phyloP scores from a whole-genome alignment of 2,113 vertebrate species.

The Patagioenas fasciata region DNA sequence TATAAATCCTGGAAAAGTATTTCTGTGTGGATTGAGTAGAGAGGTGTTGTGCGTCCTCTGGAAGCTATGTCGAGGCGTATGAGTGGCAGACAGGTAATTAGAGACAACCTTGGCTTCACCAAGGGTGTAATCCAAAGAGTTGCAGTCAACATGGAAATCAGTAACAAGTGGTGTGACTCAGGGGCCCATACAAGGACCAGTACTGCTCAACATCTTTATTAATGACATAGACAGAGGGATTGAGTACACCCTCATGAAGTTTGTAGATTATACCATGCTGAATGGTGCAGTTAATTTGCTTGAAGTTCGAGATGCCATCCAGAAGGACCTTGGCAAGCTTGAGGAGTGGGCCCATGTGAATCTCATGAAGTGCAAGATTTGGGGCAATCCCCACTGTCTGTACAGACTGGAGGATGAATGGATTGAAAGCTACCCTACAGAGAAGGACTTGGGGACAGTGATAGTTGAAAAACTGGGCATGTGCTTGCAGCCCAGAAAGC shows the following conservation, averaged over 20 bases:
- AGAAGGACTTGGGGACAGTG: background rate
- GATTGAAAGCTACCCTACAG: background rate
- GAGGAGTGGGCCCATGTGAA: background rate
- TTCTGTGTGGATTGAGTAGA: background rate
- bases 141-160: background rate
- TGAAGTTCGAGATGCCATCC: background rate
- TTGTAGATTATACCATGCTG: background rate
- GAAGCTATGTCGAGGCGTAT: background rate
- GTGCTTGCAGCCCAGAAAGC: background rate
- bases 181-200: background rate
- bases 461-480: background rate
- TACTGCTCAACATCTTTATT: background rate
- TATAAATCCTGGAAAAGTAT: background rate
- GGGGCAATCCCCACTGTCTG: background rate
- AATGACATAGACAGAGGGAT: background rate
- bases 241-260: background rate
- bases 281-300: background rate
- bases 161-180: background rate
- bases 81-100: background rate
- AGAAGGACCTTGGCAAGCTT: background rate
- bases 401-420: background rate
- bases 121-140: background rate
- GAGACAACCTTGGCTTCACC: background rate
- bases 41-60: background rate
- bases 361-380: background rate